phyloP scores from a whole-genome alignment of 2,113 vertebrate genomes.

The Bubalus kerabau region DNA sequence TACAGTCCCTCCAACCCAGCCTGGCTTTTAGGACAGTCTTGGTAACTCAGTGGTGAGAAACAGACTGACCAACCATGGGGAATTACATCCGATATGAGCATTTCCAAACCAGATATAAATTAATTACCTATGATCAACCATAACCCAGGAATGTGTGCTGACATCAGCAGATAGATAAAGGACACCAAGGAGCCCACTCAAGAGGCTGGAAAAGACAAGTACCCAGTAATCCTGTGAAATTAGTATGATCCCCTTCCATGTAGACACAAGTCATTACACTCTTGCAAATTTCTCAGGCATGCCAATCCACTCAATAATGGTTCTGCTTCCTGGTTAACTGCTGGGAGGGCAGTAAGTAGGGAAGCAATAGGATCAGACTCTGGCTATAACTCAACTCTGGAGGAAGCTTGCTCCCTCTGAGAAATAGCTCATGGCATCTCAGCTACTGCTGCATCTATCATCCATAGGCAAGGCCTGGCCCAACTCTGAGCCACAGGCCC shows the following conservation, averaged over 20 bases:
- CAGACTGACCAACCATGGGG: not conserved
- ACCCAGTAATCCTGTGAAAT: not conserved
- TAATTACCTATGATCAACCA: not conserved
- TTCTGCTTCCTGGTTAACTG: constrained; percentile 26
- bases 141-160: not conserved
- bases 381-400: not conserved
- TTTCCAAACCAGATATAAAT: not conserved
- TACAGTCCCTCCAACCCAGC: not conserved
- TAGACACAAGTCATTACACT: not conserved
- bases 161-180: not conserved
- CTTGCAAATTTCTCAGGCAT: constrained; percentile 14
- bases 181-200: not conserved
- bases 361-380: not conserved
- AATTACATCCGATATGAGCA: not conserved
- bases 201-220: not conserved
- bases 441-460: not conserved
- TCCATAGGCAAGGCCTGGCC: not conserved
- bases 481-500: not conserved
- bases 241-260: not conserved
- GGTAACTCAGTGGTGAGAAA: not conserved
- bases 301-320: constrained; percentile 36
- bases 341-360: not conserved
- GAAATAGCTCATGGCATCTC: not conserved
- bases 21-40: not conserved
- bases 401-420: not conserved